phyloP scores from a whole-genome alignment of 2,888 invertebrate genomes.

The Nineta flava region DNA sequence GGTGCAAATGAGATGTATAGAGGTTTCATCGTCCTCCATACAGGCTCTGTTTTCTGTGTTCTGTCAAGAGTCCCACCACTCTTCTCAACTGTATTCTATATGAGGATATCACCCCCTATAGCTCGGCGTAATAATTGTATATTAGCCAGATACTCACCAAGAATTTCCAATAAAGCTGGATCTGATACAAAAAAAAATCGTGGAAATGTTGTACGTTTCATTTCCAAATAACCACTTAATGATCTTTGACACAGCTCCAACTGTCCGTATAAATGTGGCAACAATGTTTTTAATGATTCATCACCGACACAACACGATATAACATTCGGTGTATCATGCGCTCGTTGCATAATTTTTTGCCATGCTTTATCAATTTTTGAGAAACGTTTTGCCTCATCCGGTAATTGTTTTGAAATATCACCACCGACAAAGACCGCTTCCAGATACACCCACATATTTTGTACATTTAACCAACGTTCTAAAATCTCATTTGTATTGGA shows the following conservation, averaged over 20 bases:
- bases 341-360: slow-evolving; percentile 95
- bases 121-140: too few relatives aligned
- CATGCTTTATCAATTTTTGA: slow-evolving; percentile 96
- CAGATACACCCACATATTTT: slow-evolving; percentile 96
- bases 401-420: slow-evolving; percentile 95
- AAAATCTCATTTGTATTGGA: slow-evolving; percentile 93
- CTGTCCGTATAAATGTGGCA: slow-evolving; percentile 91
- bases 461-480: slow-evolving; percentile 89
- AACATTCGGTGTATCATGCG: slow-evolving; percentile 91
- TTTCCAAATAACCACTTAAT: slow-evolving; percentile 83
- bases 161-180: slow-evolving; percentile 76
- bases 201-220: slow-evolving; percentile 85
- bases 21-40: too few relatives aligned
- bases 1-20: too few relatives aligned
- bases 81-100: too few relatives aligned
- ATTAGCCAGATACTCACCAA: slow-evolving; percentile 21
- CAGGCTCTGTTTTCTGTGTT: too few relatives aligned
- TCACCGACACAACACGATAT: slow-evolving; percentile 94
- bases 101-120: too few relatives aligned
- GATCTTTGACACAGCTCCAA: slow-evolving; percentile 96
- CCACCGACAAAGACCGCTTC: slow-evolving; percentile 98
- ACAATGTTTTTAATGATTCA: slow-evolving; percentile 74
- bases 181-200: slow-evolving; percentile 90
- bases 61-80: too few relatives aligned
- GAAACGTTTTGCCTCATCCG: slow-evolving; percentile 86